phyloP scores from a whole-genome alignment of 2,113 vertebrate genomes.

The Paradoxurus hermaphroditus region DNA sequence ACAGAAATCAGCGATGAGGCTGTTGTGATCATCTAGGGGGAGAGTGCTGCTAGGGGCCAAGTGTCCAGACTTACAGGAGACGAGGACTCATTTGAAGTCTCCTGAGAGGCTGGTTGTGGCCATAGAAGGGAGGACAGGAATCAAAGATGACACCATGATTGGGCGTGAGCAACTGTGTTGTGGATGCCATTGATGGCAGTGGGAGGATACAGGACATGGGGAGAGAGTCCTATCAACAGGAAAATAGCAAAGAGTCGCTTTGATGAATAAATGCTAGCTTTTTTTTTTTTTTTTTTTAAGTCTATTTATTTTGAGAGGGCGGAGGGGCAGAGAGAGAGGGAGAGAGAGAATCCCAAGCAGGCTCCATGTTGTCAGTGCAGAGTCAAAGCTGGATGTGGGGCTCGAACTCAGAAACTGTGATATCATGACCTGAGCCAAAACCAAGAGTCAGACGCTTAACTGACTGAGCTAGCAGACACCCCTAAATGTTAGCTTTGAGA shows the following conservation, averaged over 20 bases:
- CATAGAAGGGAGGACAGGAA: neutral
- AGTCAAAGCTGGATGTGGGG: no score
- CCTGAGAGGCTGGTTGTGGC: neutral
- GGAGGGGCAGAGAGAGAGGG: no score
- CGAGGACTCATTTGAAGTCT: neutral
- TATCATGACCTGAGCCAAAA: no score
- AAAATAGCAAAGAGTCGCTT: neutral
- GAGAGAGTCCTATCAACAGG: neutral
- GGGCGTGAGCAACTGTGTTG: neutral
- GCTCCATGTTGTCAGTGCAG: no score
- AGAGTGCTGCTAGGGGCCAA: no score
- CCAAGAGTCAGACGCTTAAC: no score
- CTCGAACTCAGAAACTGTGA: no score
- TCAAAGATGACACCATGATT: neutral
- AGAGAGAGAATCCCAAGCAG: no score
- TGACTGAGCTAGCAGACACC: no score
- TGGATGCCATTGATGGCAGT: neutral
- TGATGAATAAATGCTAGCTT: neutral
- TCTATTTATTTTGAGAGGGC: no score
- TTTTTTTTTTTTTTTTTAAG: no score
- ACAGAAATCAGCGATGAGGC: neutral
- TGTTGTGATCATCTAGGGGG: neutral
- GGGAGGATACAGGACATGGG: neutral
- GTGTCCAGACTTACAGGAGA: neutral
- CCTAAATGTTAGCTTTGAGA: neutral